Percentiles rank a stretch among this genome's conserved stretches.
These are phyloP conservation scores for Megaceryle alcyon DNA, from an alignment of 2,797 vertebrate genomes.

Conservation along the genomic window DNA sequence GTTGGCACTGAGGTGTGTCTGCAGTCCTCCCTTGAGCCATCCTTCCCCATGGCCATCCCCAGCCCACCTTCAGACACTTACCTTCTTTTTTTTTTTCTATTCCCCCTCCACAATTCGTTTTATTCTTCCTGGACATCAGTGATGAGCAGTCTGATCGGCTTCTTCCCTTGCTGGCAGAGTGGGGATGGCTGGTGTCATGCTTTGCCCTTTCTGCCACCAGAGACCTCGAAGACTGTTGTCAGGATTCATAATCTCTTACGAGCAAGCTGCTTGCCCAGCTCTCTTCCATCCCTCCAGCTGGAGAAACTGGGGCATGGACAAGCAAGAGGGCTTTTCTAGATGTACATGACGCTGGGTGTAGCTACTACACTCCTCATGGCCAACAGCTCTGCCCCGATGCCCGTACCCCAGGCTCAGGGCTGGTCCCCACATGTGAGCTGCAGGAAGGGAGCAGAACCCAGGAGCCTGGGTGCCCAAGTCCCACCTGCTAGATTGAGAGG, in stretches of 20 bases:
- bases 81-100: background rate
- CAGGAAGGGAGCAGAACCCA: background rate
- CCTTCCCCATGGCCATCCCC: background rate
- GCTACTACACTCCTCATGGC: background rate
- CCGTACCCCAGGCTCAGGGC: background rate
- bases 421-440: background rate
- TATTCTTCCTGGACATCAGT: background rate
- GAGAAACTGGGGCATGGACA: background rate
- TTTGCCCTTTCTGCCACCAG: background rate
- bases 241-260: background rate
- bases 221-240: background rate
- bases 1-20: background rate
- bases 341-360: background rate
- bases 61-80: background rate
- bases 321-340: background rate
- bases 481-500: background rate
- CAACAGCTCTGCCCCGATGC: background rate
- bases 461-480: background rate
- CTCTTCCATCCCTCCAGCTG: background rate
- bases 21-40: background rate
- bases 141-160: background rate
- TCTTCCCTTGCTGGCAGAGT: background rate
- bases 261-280: background rate
- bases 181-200: background rate
- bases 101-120: rapidly evolving